Conservation (phyloP, 2,113 vertebrate species). For the Blennius ocellaris region DNA sequence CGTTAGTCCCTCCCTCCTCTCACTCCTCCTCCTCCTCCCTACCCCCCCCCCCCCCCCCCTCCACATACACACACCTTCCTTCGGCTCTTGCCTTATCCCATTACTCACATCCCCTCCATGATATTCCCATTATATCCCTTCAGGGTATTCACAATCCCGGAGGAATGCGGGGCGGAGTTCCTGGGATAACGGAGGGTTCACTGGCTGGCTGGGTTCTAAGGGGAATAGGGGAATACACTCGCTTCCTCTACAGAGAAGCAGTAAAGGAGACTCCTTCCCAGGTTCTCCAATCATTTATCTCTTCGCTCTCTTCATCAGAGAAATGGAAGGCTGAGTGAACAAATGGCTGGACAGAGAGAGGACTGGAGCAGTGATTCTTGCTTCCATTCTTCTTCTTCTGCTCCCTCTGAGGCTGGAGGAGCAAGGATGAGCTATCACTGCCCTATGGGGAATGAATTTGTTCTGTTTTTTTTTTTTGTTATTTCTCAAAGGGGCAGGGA, state of each 20-base stretch:
- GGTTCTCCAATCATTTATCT: slow-evolving; percentile 43
- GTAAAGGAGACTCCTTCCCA: slow-evolving; percentile 38
- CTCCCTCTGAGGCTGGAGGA: slow-evolving; percentile 25
- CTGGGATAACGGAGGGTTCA: slow-evolving; percentile 61
- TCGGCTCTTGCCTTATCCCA: slow-evolving; percentile 60
- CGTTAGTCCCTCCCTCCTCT: not conserved
- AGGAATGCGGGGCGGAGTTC: slow-evolving; percentile 57
- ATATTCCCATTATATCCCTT: slow-evolving; percentile 74
- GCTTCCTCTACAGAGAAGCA: slow-evolving; percentile 31
- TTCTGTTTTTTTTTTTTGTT: slow-evolving; percentile 29
- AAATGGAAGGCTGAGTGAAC: slow-evolving; percentile 30
- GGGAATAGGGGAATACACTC: slow-evolving; percentile 57
- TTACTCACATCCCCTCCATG: slow-evolving; percentile 66
- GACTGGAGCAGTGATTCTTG: not conserved
- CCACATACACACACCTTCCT: slow-evolving; percentile 26
- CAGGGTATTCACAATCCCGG: slow-evolving; percentile 69
- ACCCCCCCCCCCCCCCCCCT: slow-evolving; percentile 15
- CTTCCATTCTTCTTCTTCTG: slow-evolving; percentile 12
- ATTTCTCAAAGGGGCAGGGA: slow-evolving; percentile 20
- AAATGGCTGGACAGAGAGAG: slow-evolving; percentile 27
- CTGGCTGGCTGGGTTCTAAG: slow-evolving; percentile 53
- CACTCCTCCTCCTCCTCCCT: slow-evolving; percentile 10
- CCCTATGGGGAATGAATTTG: slow-evolving; percentile 30
- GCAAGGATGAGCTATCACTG: slow-evolving; percentile 22
- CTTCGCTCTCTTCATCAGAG: slow-evolving; percentile 36